Evolutionary conservation across 2,888 invertebrate species (phyloP).

Genomic region (Unio pictorum): DNA sequence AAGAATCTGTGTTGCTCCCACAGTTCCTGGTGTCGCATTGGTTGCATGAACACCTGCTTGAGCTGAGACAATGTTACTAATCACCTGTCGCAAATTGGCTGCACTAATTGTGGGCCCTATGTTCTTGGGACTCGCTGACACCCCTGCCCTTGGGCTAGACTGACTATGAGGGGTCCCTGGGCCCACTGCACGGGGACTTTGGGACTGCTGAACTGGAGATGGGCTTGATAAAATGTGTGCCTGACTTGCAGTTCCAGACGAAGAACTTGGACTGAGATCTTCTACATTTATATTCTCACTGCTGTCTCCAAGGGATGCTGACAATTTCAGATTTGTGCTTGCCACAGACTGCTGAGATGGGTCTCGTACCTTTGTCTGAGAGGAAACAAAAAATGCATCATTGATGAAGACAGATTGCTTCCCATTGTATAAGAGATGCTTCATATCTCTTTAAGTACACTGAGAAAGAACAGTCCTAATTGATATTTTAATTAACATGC

Average conservation of each 20-base stretch:
- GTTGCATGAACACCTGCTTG: constrained; percentile 3
- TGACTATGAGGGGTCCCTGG: neutral
- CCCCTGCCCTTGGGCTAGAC: constrained; percentile 2
- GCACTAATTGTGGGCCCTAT: too few species aligned
- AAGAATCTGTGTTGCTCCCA: constrained; percentile 28
- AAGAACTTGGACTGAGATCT: constrained; percentile 15
- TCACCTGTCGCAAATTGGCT: constrained; percentile 2
- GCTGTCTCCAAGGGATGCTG: constrained; percentile 23
- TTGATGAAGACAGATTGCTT: too few species aligned
- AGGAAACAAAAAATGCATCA: neutral
- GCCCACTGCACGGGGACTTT: neutral
- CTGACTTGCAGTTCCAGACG: constrained; percentile 9
- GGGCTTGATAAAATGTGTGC: neutral
- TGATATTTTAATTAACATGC: too few species aligned
- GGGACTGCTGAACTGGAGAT: too few species aligned
- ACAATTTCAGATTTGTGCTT: constrained; percentile 15
- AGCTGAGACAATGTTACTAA: constrained; percentile 11
- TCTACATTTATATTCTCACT: constrained; percentile 31
- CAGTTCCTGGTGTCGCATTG: neutral
- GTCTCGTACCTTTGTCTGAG: constrained; percentile 3
- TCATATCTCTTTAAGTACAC: too few species aligned
- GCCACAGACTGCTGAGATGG: constrained; percentile 2
- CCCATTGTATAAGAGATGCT: too few species aligned
- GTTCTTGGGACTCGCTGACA: too few species aligned
- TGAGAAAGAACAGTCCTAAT: too few species aligned